These are phyloP conservation scores for Oncorhynchus keta DNA, from an alignment of 2,113 vertebrate species.

Conservation along the genomic window DNA sequence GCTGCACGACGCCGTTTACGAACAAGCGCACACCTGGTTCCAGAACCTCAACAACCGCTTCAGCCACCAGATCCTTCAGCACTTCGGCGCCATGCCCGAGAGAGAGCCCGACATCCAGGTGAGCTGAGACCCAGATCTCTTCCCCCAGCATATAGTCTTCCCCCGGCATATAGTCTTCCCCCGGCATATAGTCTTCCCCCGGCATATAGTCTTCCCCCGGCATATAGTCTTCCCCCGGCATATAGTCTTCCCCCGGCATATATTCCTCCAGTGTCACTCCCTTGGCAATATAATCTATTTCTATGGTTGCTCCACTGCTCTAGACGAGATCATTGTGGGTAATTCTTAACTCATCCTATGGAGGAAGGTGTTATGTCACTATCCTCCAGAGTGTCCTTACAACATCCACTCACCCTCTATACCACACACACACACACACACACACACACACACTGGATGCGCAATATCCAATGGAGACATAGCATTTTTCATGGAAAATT, in stretches of 20 bases:
- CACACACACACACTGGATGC: neutral
- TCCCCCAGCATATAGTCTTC: no score
- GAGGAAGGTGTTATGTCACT: neutral
- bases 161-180: no score
- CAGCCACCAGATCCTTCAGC: constrained; percentile 94
- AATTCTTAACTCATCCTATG: constrained; percentile 49
- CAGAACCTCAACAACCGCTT: constrained; percentile 90
- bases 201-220: no score
- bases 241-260: no score
- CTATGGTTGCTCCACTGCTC: constrained; percentile 7
- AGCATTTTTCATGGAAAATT: no score
- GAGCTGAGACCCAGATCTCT: no score
- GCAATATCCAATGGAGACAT: neutral
- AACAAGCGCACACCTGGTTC: constrained; percentile 91
- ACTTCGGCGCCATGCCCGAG: constrained; percentile 94
- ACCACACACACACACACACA: neutral
- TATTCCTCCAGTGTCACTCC: constrained; percentile 37
- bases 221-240: no score
- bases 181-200: no score
- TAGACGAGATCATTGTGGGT: constrained; percentile 48
- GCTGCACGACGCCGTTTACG: constrained; percentile 90
- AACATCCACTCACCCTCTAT: constrained; percentile 14
- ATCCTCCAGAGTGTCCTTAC: no score
- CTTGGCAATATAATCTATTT: no score
- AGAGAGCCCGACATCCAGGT: constrained; percentile 67